Evolutionary conservation across 2,113 vertebrate genomes (phyloP).

Genomic region (Machaerirhynchus nigripectus): DNA sequence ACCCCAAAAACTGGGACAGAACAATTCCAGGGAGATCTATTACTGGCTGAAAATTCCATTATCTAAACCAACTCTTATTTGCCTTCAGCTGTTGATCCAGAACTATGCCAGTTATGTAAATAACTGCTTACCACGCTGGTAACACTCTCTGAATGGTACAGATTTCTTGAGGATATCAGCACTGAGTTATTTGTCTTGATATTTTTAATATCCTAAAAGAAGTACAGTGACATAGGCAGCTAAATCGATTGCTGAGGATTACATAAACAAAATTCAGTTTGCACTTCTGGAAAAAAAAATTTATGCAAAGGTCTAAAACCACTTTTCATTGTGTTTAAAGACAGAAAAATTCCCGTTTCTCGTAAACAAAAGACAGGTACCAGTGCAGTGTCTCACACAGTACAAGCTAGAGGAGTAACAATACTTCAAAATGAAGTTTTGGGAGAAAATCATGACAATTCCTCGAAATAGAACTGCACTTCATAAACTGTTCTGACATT

Average conservation of each 20-base stretch:
- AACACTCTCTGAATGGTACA: neutral
- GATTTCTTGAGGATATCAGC: neutral
- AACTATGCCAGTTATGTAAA: constrained; percentile 59
- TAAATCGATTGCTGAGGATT: neutral
- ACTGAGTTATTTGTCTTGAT: neutral
- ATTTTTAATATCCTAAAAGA: neutral
- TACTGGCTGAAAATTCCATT: neutral
- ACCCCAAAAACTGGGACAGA: neutral
- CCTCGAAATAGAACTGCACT: neutral
- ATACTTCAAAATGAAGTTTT: neutral
- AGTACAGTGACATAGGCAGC: neutral
- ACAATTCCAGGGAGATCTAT: neutral
- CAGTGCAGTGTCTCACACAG: neutral
- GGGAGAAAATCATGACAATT: neutral
- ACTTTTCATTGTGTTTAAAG: neutral
- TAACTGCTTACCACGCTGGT: constrained; percentile 8
- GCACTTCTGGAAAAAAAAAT: neutral
- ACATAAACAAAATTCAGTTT: neutral
- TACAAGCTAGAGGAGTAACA: neutral
- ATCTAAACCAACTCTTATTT: neutral
- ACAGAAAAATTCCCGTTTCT: neutral
- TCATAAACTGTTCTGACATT: neutral
- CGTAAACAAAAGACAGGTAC: neutral
- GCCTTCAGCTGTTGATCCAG: constrained; percentile 6
- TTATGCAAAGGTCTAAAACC: neutral